phyloP scores from a whole-genome alignment of 2,113 vertebrate species.

The Phalacrocorax brasilianus region DNA sequence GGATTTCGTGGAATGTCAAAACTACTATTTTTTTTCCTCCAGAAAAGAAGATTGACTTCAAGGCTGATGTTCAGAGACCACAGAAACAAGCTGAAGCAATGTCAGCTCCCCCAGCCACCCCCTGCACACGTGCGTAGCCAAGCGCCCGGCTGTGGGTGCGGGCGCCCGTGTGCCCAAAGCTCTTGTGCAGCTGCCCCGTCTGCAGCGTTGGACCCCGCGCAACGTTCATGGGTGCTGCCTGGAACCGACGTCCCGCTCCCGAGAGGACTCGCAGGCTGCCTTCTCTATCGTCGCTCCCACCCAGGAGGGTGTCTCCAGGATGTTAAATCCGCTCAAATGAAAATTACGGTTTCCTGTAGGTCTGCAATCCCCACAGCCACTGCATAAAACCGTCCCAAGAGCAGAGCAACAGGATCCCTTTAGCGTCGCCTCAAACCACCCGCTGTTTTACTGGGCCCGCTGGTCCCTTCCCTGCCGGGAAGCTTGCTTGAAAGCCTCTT shows the following conservation, averaged over 20 bases:
- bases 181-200: not conserved
- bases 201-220: not conserved
- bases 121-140: accelerated
- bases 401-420: not conserved
- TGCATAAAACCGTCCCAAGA: not conserved
- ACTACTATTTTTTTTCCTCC: constrained; percentile 48
- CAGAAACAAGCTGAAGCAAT: not conserved
- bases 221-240: accelerated
- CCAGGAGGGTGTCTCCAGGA: not conserved
- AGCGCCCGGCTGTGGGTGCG: accelerated
- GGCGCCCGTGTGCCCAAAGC: not conserved
- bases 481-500: not conserved
- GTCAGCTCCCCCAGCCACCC: not conserved
- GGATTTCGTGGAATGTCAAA: constrained; percentile 68
- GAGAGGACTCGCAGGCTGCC: accelerated
- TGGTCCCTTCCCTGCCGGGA: not conserved
- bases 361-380: accelerated
- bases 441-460: not conserved
- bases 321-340: not conserved
- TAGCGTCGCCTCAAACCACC: not conserved
- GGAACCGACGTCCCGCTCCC: not conserved
- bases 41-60: constrained; percentile 33
- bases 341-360: not conserved
- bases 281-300: not conserved
- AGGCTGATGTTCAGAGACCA: not conserved